A percentile compares a stretch with the other conserved stretches of the same genome.
These are phyloP conservation scores for Elegia similella DNA, from an alignment of 2,888 invertebrate genomes.

Conservation along the genomic window DNA sequence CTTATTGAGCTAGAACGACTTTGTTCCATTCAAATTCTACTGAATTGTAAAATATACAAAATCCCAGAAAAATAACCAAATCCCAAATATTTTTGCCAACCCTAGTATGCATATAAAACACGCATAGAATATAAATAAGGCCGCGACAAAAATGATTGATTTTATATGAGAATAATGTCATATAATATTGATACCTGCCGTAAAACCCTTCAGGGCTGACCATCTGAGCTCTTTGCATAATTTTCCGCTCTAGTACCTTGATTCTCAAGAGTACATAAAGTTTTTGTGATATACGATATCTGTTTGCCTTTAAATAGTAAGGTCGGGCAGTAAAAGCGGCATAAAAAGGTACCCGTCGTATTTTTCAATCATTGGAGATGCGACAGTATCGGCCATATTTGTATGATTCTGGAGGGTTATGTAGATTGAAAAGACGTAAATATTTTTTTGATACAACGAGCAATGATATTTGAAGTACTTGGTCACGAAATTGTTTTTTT, in stretches of 20 bases:
- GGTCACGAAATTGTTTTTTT: too few species aligned
- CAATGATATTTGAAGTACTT: too few species aligned
- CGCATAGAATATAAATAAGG: conserved; percentile 17
- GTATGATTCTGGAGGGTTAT: not conserved
- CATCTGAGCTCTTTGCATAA: conserved; percentile 69
- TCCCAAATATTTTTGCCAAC: not conserved
- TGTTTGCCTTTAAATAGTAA: conserved; percentile 10
- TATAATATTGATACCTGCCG: conserved; percentile 52
- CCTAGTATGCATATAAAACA: conserved; percentile 13
- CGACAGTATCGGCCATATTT: not conserved
- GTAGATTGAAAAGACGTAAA: too few species aligned
- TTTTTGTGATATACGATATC: conserved; percentile 19
- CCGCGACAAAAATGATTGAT: conserved; percentile 51
- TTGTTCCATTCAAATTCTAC: too few species aligned
- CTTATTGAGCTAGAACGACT: too few species aligned
- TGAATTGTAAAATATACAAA: too few species aligned
- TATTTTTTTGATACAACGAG: too few species aligned
- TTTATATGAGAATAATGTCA: conserved; percentile 45
- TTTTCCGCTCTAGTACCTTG: conserved; percentile 63
- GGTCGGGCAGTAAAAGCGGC: conserved; percentile 3
- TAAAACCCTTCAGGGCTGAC: conserved; percentile 39
- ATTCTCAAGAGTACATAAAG: conserved; percentile 50
- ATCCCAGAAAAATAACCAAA: too few species aligned
- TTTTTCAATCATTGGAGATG: not conserved
- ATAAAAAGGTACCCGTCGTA: conserved; percentile 1